Base-by-base conservation (phyloP, 2,113 vertebrate species). In the Corapipo altera region DNA sequence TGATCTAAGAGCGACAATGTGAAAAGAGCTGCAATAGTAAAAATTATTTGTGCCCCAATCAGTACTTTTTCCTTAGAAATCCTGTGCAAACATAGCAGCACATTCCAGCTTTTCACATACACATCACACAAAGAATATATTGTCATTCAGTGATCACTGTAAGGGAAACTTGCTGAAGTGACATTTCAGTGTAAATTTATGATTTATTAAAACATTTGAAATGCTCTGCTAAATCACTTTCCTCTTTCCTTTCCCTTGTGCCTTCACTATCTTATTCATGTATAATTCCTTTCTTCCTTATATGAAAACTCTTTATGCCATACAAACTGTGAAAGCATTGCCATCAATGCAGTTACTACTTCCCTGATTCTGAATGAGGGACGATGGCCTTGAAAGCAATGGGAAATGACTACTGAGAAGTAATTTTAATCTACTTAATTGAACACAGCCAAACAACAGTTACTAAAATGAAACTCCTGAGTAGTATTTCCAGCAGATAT, bases 141-240 rank as follows among this genome's bases (percentile, higher is more conserved):
- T 65, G 46, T 39, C 24, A 33, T 86, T 93, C 58, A 37, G 39
- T 37, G 46, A 71, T 55, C 51, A 49, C 13, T 9, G 20, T 65
- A 75, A 76, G 32, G 70, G 44, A 80, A 89, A 59, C 41, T 75
- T 11, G 7, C 72, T 43, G 17, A 91, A 58, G 18, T 83, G 80
- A 85, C 70, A 77, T 95, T 96, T 95, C 91, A 87, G 87, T 88
- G 88, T 93, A 95, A 92, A 81, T 93, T 15, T 78, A 58, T 94
- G 70, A 89, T 92, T 96, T 95, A 93, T 89, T 92, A 69, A 95
- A 89, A 55, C 62, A 81, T 61, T 62, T 66, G 65, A 91, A 95
- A 69, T 62, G 54, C 39, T 97, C 64, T 86, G 58, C 48, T 89
- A 81, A 87, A 91, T 71, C 39, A 64, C 49, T 61, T 69, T 59